Conservation (phyloP, 1,140 invertebrate genomes). For the Choristoneura fumiferana region DNA sequence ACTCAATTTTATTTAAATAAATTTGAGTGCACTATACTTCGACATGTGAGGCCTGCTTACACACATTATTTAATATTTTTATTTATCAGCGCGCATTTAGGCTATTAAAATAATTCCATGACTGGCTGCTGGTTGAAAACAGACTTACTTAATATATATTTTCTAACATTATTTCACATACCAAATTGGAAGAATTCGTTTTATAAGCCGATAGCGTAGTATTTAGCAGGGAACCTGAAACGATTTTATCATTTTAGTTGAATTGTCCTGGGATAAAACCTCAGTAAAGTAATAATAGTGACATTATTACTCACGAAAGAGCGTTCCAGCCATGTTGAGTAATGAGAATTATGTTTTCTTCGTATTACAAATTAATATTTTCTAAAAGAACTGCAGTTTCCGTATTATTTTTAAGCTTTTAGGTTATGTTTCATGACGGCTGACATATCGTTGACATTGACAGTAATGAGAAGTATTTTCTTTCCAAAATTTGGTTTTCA, state of each 20-base stretch:
- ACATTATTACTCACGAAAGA: constrained; percentile 15
- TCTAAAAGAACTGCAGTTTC: not conserved
- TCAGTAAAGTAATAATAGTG: too few relatives aligned
- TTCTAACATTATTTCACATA: too few relatives aligned
- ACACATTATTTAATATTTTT: too few relatives aligned
- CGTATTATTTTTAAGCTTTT: not conserved
- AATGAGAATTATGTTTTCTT: not conserved
- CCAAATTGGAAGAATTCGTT: constrained; percentile 40
- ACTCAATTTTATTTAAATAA: too few relatives aligned
- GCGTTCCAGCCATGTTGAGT: not conserved
- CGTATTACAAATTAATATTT: not conserved
- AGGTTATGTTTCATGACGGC: not conserved
- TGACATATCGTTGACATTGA: constrained; percentile 1
- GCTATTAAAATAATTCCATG: too few relatives aligned
- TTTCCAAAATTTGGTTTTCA: too few relatives aligned
- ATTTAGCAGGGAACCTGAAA: constrained; percentile 58
- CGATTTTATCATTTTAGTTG: not conserved
- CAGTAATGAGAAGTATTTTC: not conserved
- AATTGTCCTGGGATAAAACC: too few relatives aligned
- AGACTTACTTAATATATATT: too few relatives aligned
- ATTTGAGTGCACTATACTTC: too few relatives aligned
- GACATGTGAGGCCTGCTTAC: too few relatives aligned
- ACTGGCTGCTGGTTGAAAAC: too few relatives aligned
- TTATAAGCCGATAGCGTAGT: constrained; percentile 42
- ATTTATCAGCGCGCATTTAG: too few relatives aligned